A percentile compares a stretch with the other conserved stretches of the same genome.
Conservation (phyloP, 1,140 invertebrate genomes). For the Eumeta japonica region DNA sequence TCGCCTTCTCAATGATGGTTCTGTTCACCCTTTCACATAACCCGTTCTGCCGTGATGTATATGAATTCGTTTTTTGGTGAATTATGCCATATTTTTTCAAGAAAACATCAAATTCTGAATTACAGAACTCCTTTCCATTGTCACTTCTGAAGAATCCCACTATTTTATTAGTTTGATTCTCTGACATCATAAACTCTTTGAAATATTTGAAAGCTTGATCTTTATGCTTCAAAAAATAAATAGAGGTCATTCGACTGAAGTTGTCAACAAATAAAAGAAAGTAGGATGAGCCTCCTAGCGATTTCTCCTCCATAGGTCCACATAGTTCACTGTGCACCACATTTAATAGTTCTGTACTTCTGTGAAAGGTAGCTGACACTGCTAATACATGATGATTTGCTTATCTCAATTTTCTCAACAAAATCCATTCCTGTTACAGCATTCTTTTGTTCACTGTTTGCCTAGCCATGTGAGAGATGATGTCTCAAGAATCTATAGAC, state of each 20-base stretch:
- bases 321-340: constrained; percentile 3
- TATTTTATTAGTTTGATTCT: constrained; percentile 29
- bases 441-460: constrained; percentile 20
- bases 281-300: constrained; percentile 4
- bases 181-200: constrained; percentile 17
- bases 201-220: no score
- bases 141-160: no score
- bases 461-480: constrained; percentile 17
- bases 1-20: no score
- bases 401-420: constrained; percentile 9
- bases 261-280: constrained; percentile 19
- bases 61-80: constrained; percentile 14
- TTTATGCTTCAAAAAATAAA: no score
- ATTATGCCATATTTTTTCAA: no score
- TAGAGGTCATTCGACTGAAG: no score
- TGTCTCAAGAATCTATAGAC: constrained; percentile 19
- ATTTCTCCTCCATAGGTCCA: constrained; percentile 6
- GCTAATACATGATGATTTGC: constrained; percentile 13
- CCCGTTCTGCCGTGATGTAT: constrained; percentile 17
- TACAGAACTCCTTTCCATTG: constrained; percentile 35
- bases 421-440: constrained; percentile 14
- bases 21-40: constrained; percentile 6
- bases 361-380: not conserved
- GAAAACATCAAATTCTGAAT: constrained; percentile 15
- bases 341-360: constrained; percentile 15